Evolutionary conservation across 2,113 vertebrate species (phyloP).

Genomic region (Panthera uncia): DNA sequence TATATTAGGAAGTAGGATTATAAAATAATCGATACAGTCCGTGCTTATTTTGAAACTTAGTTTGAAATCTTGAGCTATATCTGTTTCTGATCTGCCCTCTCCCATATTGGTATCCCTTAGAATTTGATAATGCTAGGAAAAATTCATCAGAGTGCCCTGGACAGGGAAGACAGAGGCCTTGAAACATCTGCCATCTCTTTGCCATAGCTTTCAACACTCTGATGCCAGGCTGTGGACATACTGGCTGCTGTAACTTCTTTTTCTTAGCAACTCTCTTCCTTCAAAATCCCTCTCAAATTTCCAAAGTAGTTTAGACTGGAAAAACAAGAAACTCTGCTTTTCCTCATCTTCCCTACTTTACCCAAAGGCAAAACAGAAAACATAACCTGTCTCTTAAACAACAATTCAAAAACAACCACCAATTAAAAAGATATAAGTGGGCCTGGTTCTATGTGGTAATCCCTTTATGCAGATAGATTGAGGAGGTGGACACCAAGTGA

Average conservation of each 20-base stretch:
- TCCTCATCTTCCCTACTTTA: slow-evolving; percentile 4
- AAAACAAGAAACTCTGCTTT: slow-evolving; percentile 20
- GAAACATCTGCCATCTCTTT: slow-evolving; percentile 15
- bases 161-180: background rate
- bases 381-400: slow-evolving; percentile 6
- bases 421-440: slow-evolving; percentile 19
- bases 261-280: background rate
- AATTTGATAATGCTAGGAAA: background rate
- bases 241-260: slow-evolving; percentile 14
- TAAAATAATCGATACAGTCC: background rate
- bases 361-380: slow-evolving; percentile 38
- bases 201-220: slow-evolving; percentile 5
- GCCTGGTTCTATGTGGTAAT: slow-evolving; percentile 10
- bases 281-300: slow-evolving; percentile 40
- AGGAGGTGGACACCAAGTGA: background rate
- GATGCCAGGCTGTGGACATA: background rate
- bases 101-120: slow-evolving; percentile 1
- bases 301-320: background rate
- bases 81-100: background rate
- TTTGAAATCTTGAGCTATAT: slow-evolving; percentile 34
- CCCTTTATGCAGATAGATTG: background rate
- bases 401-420: background rate
- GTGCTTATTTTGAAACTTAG: slow-evolving; percentile 21
- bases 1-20: background rate
- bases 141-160: slow-evolving; percentile 27